Base-by-base conservation (phyloP, 2,888 invertebrate genomes). In the Drymonia ruficornis region DNA sequence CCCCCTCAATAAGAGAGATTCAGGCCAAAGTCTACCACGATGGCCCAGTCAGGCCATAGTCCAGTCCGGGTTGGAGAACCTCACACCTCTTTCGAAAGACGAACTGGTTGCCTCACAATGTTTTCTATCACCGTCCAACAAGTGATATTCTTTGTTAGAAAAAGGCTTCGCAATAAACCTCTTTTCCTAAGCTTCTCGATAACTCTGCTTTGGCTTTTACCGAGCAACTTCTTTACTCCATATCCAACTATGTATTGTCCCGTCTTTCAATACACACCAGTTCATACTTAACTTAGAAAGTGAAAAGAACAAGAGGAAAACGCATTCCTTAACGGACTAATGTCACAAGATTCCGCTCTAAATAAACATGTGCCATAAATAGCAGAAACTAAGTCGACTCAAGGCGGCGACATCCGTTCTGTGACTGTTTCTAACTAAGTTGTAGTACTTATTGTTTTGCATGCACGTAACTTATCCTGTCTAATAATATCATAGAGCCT, bases 191-290 rank as follows among this genome's bases (percentile, higher is more conserved):
- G n/a, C n/a, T n/a, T n/a, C n/a, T n/a, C n/a, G n/a, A n/a, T n/a
- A n/a, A n/a, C n/a, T n/a, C n/a, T n/a, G n/a, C n/a, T 23, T 23
- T 23, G 23, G 23, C 31, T 9, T 31, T 31, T 31, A 9, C 31
- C 12, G 31, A 31, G 12, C 23, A 11, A 31, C 31, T 31, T 9
- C n/a, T n/a, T n/a, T n/a, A n/a, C n/a, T n/a, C 9, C 31, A 31
- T 23, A 23, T 7, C 6, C 23, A 31, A 9, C 11, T 11, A 36
- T n/a, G 11, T 36, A 13, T 6, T 5, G 36, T 6, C 61, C 49
- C 54, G 56, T 52, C 65, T 60, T 61, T 51, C 54, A 55, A 63
- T 61, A 56, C 53, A 38, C 1, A 34, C 13, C 34, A 0, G 11
- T 29, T 16, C 34, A 19, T 47, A 16, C 47, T 34, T 34, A 34